phyloP scores from a whole-genome alignment of 2,113 vertebrate species.

The Piaya cayana region DNA sequence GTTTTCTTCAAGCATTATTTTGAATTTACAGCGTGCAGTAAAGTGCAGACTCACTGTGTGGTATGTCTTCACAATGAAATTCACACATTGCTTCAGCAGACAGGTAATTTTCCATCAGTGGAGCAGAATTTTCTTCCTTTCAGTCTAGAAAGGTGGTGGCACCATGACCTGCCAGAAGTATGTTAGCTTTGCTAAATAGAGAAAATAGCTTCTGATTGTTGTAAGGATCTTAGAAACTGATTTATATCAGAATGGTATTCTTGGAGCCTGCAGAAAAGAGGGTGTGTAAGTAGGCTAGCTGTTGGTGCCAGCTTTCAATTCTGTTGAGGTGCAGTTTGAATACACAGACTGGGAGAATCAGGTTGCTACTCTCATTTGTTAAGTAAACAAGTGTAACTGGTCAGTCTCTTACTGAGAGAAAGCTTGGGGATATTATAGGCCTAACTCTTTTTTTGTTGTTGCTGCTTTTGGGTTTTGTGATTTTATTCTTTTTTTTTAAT shows the following conservation, averaged over 20 bases:
- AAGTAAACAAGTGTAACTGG: background rate
- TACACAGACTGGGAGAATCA: background rate
- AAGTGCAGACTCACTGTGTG: background rate
- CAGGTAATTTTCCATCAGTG: too few species aligned
- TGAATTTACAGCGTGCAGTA: background rate
- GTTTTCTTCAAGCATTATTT: background rate
- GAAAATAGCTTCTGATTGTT: background rate
- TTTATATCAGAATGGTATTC: background rate
- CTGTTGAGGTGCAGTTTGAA: background rate
- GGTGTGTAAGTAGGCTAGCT: background rate
- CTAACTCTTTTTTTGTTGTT: background rate
- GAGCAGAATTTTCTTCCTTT: background rate
- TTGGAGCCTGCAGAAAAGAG: background rate
- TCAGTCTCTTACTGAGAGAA: background rate
- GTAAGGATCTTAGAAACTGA: background rate
- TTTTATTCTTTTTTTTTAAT: background rate
- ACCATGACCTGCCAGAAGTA: background rate
- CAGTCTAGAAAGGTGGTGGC: background rate
- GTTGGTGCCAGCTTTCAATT: background rate
- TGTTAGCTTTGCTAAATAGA: background rate
- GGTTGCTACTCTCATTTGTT: background rate
- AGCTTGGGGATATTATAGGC: background rate
- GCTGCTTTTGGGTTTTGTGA: background rate
- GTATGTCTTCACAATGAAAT: background rate
- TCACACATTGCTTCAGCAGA: background rate